Base-by-base conservation (phyloP, 2,113 vertebrate genomes). In the Rhinogobius similis region DNA sequence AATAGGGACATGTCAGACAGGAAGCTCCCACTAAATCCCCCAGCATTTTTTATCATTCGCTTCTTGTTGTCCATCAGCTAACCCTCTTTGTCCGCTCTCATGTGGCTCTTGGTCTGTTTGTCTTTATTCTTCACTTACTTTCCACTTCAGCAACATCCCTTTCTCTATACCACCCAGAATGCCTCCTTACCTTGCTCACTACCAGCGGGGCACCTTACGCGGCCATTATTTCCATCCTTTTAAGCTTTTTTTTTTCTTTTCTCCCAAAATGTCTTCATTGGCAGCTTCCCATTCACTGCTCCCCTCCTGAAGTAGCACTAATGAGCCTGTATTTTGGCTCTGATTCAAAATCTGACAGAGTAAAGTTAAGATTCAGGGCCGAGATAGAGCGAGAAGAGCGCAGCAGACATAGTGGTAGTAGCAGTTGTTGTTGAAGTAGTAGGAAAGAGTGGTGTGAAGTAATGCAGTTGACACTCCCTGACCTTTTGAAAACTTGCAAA, bases 401-500 rank as follows among this genome's bases (percentile, higher is more conserved):
- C 32, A 56, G 66, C 61, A 67, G 61, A 20, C 20, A 46, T 38
- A 46, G 63, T n/a, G 66, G 67, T 26, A 52, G 68, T 52, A 65
- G 61, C 27, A 29, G 52, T 55, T 12, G 32, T 5, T 14, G 46
- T 50, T 50, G 46, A 50, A 52, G 59, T 21, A 7, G 11, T 14
- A 26, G 53, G 23, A 7, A 27, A 14, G 10, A 26, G 56, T 59
- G 76, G 68, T 74, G 56, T 10, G 74, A 64, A 6, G 21, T 46
- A 75, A 77, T 41, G 55, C 65, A 79, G 67, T 39, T 76, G 77
- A 78, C 81, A 58, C 77, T 71, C 68, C 10, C 59, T 83, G 74
- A 84, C 82, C 82, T 90, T 85, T 85, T 68, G 46, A 53, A 68
- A 84, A 83, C 69, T 82, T 83, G 79, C 69, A 83, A 76, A 76